Evolutionary conservation across 1,140 invertebrate species (phyloP).

Genomic region (Drosophila athabasca): DNA sequence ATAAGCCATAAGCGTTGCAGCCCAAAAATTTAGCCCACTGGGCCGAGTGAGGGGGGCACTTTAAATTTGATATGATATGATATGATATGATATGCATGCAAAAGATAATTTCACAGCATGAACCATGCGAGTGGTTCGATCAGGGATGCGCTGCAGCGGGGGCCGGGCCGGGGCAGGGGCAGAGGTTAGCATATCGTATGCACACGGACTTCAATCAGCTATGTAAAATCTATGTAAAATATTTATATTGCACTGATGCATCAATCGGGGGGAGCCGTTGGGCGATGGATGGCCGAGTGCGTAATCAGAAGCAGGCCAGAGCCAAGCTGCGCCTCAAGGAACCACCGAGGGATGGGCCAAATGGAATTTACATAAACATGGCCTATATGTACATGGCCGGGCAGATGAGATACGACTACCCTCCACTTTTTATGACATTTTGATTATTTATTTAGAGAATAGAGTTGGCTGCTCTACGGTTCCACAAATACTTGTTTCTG

Average conservation of each 20-base stretch:
- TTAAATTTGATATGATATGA: slow-evolving; percentile 78
- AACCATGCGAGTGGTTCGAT: slow-evolving; percentile 1
- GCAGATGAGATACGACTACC: slow-evolving; percentile 30
- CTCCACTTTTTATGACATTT: slow-evolving; percentile 73
- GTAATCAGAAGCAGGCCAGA: slow-evolving; percentile 56
- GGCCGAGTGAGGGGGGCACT: slow-evolving; percentile 29
- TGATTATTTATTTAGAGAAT: slow-evolving; percentile 79
- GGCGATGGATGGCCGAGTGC: slow-evolving; percentile 20
- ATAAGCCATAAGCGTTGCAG: background rate
- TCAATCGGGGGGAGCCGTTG: slow-evolving; percentile 39
- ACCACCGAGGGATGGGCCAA: slow-evolving; percentile 11
- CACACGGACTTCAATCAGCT: slow-evolving; percentile 76
- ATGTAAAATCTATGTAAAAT: slow-evolving; percentile 82
- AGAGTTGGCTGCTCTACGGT: slow-evolving; percentile 40
- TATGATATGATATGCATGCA: slow-evolving; percentile 51
- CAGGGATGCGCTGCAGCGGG: slow-evolving; percentile 1
- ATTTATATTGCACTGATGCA: slow-evolving; percentile 77
- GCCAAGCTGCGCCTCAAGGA: slow-evolving; percentile 34
- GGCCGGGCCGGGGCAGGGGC: background rate
- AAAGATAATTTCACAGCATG: slow-evolving; percentile 58
- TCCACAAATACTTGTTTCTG: slow-evolving; percentile 71
- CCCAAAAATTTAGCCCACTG: no score
- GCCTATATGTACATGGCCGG: slow-evolving; percentile 29
- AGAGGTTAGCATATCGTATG: slow-evolving; percentile 52
- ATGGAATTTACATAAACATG: slow-evolving; percentile 77